A percentile compares a stretch with the other conserved stretches of the same genome.
Conservation (phyloP, 2,888 invertebrate genomes). For the Eubasilissa splendida region DNA sequence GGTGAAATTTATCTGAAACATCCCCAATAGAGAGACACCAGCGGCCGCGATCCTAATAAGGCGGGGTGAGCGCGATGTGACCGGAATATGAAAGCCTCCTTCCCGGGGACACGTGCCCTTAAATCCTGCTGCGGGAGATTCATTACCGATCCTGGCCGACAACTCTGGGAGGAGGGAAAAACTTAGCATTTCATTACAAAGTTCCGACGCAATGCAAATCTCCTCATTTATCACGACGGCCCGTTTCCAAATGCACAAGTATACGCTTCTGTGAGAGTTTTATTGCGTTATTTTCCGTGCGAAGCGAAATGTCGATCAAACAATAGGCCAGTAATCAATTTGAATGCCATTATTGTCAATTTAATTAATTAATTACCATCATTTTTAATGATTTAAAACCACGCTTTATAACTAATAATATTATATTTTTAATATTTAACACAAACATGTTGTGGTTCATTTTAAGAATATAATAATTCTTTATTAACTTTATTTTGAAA, state of each 20-base stretch:
- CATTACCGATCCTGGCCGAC: constrained; percentile 17
- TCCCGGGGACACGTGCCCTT: constrained; percentile 7
- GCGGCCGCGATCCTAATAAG: constrained; percentile 19
- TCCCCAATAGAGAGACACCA: constrained; percentile 7
- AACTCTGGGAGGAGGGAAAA: constrained; percentile 44
- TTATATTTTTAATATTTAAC: no score
- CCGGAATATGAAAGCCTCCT: constrained; percentile 12
- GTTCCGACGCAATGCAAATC: constrained; percentile 46
- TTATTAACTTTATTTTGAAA: no score
- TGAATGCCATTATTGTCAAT: constrained; percentile 5
- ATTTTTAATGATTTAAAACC: no score
- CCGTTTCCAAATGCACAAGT: constrained; percentile 23
- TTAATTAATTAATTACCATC: no score
- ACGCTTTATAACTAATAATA: no score
- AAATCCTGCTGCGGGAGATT: constrained; percentile 21
- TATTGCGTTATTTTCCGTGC: constrained; percentile 12
- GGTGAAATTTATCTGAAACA: constrained; percentile 8
- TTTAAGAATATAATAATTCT: no score
- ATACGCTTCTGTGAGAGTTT: neutral
- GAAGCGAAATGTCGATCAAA: neutral
- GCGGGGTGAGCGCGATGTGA: constrained; percentile 19
- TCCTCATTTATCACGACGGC: constrained; percentile 49
- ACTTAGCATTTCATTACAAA: constrained; percentile 56
- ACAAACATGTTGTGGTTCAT: no score
- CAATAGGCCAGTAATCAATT: neutral